These are phyloP conservation scores for Hyphantria cunea DNA, from an alignment of 1,140 invertebrate species.

Conservation along the genomic window DNA sequence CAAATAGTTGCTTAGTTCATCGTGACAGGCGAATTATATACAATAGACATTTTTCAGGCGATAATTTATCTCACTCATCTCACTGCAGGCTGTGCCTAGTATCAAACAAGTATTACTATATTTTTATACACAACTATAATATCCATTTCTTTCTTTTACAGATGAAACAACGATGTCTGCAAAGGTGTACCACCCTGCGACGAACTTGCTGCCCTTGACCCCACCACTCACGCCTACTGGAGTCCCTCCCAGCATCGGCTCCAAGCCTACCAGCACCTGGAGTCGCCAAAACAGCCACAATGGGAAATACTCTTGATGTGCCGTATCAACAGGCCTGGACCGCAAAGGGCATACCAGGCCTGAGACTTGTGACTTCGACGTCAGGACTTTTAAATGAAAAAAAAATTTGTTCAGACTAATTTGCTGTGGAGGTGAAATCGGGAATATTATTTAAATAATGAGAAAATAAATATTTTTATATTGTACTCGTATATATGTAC, in stretches of 20 bases:
- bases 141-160: slow-evolving; percentile 40
- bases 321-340: neutral
- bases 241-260: slow-evolving; percentile 39
- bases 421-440: no score
- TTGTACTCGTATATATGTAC: no score
- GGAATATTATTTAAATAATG: no score
- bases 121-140: no score
- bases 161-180: slow-evolving; percentile 66
- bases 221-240: slow-evolving; percentile 61
- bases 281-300: slow-evolving; percentile 54
- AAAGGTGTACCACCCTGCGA: slow-evolving; percentile 67
- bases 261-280: slow-evolving; percentile 38
- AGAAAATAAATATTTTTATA: no score
- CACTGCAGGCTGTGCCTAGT: no score
- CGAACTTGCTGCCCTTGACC: slow-evolving; percentile 62
- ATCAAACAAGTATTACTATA: no score
- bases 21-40: no score
- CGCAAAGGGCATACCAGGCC: slow-evolving; percentile 1
- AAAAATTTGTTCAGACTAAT: slow-evolving; percentile 13
- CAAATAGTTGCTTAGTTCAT: no score
- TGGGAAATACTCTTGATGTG: neutral
- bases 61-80: no score
- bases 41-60: no score
- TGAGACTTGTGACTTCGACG: neutral
- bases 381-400: neutral